These are phyloP conservation scores for Nephotettix cincticeps DNA, from an alignment of 1,140 invertebrate species.

Conservation along the genomic window DNA sequence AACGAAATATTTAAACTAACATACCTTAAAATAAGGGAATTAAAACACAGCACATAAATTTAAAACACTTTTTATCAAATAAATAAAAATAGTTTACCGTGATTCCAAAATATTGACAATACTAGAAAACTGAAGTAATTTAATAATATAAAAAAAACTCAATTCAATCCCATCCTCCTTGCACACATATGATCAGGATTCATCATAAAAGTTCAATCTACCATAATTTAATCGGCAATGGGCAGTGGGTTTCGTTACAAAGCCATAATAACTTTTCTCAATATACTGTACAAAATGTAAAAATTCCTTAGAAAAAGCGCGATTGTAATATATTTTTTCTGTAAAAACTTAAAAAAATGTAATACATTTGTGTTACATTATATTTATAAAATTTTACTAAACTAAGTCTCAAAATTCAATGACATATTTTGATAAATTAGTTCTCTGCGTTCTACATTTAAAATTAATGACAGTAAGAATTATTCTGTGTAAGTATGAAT, in stretches of 20 bases:
- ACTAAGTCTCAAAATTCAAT: no score
- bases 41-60: neutral
- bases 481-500: no score
- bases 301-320: no score
- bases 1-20: neutral
- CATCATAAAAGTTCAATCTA: constrained; percentile 15
- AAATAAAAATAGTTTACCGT: neutral
- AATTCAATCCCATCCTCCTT: neutral
- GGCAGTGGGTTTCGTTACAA: neutral
- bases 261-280: neutral
- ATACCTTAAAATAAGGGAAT: neutral
- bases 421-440: no score
- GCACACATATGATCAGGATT: neutral
- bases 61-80: neutral
- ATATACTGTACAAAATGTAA: neutral
- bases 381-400: no score
- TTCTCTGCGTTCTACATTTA: no score
- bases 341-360: no score
- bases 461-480: no score
- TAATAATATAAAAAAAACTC: constrained; percentile 6
- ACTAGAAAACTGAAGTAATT: constrained; percentile 3
- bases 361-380: no score
- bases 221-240: constrained; percentile 2
- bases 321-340: no score
- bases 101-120: constrained; percentile 21